Conservation (phyloP, 2,113 vertebrate genomes). For the Epinephelus moara region DNA sequence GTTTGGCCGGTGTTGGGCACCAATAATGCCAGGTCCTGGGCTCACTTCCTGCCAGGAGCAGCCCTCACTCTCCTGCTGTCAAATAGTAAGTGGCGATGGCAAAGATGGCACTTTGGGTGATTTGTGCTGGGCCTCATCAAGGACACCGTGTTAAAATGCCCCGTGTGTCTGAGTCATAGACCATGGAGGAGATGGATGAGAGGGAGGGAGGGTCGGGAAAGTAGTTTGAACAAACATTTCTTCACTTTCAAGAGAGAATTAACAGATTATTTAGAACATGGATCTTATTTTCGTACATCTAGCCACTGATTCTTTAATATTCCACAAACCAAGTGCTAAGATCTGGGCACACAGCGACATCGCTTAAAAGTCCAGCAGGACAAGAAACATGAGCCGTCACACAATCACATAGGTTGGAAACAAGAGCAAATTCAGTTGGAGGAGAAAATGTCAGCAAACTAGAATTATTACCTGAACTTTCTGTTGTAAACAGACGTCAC, state of each 20-base stretch:
- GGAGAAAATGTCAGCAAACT: neutral
- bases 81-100: slow-evolving; percentile 58
- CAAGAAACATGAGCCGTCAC: neutral
- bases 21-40: slow-evolving; percentile 65
- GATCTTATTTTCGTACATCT: neutral
- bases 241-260: slow-evolving; percentile 1
- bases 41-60: slow-evolving; percentile 80
- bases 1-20: slow-evolving; percentile 53
- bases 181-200: slow-evolving; percentile 32
- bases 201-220: slow-evolving; percentile 13
- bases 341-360: neutral
- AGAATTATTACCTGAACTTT: too few species aligned
- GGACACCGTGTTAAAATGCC: slow-evolving; percentile 69
- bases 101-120: slow-evolving; percentile 72
- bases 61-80: slow-evolving; percentile 79
- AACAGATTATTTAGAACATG: accelerated
- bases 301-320: neutral
- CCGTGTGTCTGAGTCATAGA: slow-evolving; percentile 54
- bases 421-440: neutral
- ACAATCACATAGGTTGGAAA: neutral
- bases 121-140: slow-evolving; percentile 75
- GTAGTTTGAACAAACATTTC: slow-evolving; percentile 60
- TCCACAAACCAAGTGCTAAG: neutral
- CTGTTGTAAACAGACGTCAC: too few species aligned
- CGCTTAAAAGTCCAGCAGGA: neutral